These are phyloP conservation scores for Nasonia oneida DNA, from an alignment of 2,888 invertebrate genomes.

Conservation along the genomic window DNA sequence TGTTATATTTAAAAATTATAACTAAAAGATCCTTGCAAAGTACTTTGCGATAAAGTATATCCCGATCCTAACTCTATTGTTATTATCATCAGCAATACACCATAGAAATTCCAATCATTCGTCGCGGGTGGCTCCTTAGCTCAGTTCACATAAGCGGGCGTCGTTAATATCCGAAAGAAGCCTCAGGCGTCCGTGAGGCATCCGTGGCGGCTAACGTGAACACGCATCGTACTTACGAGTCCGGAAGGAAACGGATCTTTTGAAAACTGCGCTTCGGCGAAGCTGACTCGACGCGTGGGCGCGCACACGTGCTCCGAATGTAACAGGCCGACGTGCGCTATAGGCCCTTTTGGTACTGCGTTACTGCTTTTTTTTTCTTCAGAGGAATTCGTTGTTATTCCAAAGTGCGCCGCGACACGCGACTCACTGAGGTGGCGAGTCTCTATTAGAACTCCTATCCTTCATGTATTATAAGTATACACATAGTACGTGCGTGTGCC, in stretches of 20 bases:
- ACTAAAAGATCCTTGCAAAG: no score
- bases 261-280: constrained; percentile 16
- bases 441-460: no score
- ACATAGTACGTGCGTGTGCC: not conserved
- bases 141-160: constrained; percentile 38
- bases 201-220: not conserved
- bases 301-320: constrained; percentile 11
- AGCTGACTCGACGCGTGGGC: constrained; percentile 3
- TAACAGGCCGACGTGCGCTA: not conserved
- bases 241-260: constrained; percentile 22
- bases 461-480: no score
- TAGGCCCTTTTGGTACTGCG: not conserved
- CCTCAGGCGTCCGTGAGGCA: not conserved
- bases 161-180: constrained; percentile 34
- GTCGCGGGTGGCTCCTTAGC: not conserved
- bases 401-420: not conserved
- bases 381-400: not conserved
- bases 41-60: not conserved
- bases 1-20: no score
- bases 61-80: no score
- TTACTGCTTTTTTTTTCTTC: not conserved
- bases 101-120: not conserved
- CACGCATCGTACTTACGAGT: not conserved
- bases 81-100: not conserved
- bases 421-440: not conserved